phyloP scores from a whole-genome alignment of 2,888 invertebrate genomes.

The Seira musarum region DNA sequence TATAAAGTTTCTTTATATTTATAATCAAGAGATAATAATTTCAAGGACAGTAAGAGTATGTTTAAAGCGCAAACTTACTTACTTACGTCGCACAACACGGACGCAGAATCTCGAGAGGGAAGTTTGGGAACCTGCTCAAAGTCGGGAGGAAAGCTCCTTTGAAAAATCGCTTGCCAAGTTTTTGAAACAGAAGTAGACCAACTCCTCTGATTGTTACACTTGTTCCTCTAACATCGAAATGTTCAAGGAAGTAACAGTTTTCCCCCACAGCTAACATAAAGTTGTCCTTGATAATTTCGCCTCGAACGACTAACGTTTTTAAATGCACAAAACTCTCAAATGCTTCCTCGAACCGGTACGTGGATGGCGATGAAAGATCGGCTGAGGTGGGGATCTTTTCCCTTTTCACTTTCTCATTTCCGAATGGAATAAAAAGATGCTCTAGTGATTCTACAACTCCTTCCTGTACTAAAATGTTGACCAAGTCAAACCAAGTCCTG shows the following conservation, averaged over 20 bases:
- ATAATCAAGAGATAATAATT: not conserved
- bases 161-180: conserved; percentile 41
- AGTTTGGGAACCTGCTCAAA: conserved; percentile 21
- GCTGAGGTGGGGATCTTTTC: not conserved
- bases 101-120: conserved; percentile 27
- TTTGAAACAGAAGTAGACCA: conserved; percentile 48
- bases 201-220: conserved; percentile 59
- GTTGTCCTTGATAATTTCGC: conserved; percentile 49
- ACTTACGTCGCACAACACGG: conserved; percentile 57
- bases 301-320: conserved; percentile 60
- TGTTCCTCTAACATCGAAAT: conserved; percentile 64
- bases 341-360: conserved; percentile 46
- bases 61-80: conserved; percentile 35
- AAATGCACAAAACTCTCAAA: conserved; percentile 56
- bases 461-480: conserved; percentile 40
- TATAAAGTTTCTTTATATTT: not conserved
- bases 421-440: conserved; percentile 58
- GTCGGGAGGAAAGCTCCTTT: conserved; percentile 26
- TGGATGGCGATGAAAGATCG: not conserved
- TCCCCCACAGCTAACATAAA: conserved; percentile 59
- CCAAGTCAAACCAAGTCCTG: conserved; percentile 57
- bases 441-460: conserved; percentile 39
- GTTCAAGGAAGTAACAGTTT: conserved; percentile 56
- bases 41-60: too few relatives aligned
- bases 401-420: conserved; percentile 11